Percentiles rank a stretch among this genome's conserved stretches.
Evolutionary conservation across 1,140 invertebrate species (phyloP).

Genomic region (Drosophila lacertosa): DNA sequence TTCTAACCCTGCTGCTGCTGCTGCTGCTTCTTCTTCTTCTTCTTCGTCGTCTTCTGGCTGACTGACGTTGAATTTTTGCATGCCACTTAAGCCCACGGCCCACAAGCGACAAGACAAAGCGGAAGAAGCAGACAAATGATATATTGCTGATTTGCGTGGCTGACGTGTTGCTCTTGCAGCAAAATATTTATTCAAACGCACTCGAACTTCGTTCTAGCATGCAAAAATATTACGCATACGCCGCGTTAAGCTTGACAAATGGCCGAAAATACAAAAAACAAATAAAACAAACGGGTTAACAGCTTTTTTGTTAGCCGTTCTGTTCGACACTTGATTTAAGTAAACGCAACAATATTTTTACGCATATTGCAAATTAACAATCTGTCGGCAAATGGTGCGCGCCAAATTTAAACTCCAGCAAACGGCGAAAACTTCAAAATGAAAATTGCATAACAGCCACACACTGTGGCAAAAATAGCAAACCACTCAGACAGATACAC

Average conservation of each 20-base stretch:
- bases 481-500: conserved; percentile 27
- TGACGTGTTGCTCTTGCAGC: conserved; percentile 36
- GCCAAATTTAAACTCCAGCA: conserved; percentile 51
- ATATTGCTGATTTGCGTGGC: conserved; percentile 78
- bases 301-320: background rate
- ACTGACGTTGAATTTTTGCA: conserved; percentile 71
- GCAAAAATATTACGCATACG: conserved; percentile 68
- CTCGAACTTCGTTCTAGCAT: conserved; percentile 35
- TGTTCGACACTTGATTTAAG: too few species aligned
- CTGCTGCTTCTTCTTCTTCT: too few species aligned
- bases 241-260: conserved; percentile 61
- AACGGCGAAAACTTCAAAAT: conserved; percentile 62
- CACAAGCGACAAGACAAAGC: conserved; percentile 36
- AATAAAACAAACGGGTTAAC: too few species aligned
- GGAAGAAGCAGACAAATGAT: conserved; percentile 70
- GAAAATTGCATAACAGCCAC: conserved; percentile 71
- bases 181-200: conserved; percentile 25
- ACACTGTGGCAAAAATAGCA: conserved; percentile 10
- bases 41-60: conserved; percentile 18
- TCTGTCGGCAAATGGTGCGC: conserved; percentile 63
- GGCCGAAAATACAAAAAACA: conserved; percentile 18
- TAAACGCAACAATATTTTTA: conserved; percentile 12
- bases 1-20: too few species aligned
- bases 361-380: conserved; percentile 62
- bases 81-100: conserved; percentile 69